These are phyloP conservation scores for Calephelis perditalis DNA, from an alignment of 2,888 invertebrate genomes.

Conservation along the genomic window DNA sequence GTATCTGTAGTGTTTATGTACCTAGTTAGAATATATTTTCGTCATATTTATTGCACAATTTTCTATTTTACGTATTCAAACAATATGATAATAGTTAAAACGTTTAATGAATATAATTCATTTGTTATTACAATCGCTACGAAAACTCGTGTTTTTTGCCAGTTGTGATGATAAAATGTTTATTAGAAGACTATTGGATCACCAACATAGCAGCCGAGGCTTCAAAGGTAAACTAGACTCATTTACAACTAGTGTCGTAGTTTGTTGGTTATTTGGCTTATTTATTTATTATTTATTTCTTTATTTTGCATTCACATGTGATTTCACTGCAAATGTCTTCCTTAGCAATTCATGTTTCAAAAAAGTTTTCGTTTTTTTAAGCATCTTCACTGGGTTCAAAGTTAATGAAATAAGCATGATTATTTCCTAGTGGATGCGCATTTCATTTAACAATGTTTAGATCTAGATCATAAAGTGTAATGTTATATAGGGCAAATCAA, in stretches of 20 bases:
- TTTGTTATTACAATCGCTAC: slow-evolving; percentile 16
- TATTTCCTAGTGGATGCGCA: slow-evolving; percentile 60
- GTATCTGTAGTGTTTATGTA: neutral
- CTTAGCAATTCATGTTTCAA: slow-evolving; percentile 66
- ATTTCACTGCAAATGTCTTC: slow-evolving; percentile 73
- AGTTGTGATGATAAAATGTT: slow-evolving; percentile 32
- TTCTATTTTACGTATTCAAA: slow-evolving; percentile 12
- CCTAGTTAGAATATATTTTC: slow-evolving; percentile 11
- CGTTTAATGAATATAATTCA: slow-evolving; percentile 5
- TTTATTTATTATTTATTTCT: slow-evolving; percentile 72
- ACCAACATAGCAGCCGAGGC: slow-evolving; percentile 29
- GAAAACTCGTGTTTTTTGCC: slow-evolving; percentile 29
- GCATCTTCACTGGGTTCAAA: slow-evolving; percentile 45
- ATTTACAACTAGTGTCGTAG: slow-evolving; percentile 51
- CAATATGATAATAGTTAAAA: slow-evolving; percentile 9
- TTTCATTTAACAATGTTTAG: slow-evolving; percentile 52
- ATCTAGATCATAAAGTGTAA: neutral
- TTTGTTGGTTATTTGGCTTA: slow-evolving; percentile 72
- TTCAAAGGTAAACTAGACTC: slow-evolving; percentile 56
- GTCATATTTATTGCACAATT: slow-evolving; percentile 1
- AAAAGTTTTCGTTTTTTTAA: slow-evolving; percentile 27
- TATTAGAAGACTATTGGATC: slow-evolving; percentile 1
- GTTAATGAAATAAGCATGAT: slow-evolving; percentile 41
- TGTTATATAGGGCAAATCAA: neutral
- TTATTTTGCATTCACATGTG: slow-evolving; percentile 76